Evolutionary conservation across 2,888 invertebrate species (phyloP), one percentile per base, ranked within the genome.

Genomic region (Pseudococcus longispinus): DNA sequence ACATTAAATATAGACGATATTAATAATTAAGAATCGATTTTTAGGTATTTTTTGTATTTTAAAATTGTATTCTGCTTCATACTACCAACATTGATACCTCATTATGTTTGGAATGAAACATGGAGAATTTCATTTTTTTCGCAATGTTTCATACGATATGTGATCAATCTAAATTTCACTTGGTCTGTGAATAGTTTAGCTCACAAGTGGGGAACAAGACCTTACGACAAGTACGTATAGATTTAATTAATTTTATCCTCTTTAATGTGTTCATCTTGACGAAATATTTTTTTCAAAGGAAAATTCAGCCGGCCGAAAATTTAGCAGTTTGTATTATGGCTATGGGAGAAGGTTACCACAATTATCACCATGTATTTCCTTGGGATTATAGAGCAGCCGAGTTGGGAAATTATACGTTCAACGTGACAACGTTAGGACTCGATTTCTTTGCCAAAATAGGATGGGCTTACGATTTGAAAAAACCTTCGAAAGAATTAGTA

Each of bases 351-450:
- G 97, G 97, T 5, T 98, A 96, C 95, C 97, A 97, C 92, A 97
- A 97, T 91, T 97, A 96, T 91, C 97, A 97, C 90, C 97, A 97
- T 91, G 95, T 95, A 0, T 97, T 97, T 91, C 97, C 97, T 0
- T 96, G 96, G 95, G 97, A 97, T 91, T 97, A 97, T 92, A 95
- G 96, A 90, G 95, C 97, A 37, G 94, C 96, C 8, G 97, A 98
- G 90, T 92, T 96, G n/a, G 96, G 96, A 18, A 89, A 91, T 51
- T 91, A 91, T 88, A 89, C 89, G 32, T 89, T 91, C 82, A 94
- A 93, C 89, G 83, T 91, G 0, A 93, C 93, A 1, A 93, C 93
- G 0, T 90, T 91, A 15, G 92, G 93, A 89, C 92, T 94, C 88
- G 93, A 93, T 89, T 90, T 91, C 77, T 91, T 91, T 90, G 91